Conservation (phyloP, 2,797 vertebrate species). For the Epinephelus coioides region DNA sequence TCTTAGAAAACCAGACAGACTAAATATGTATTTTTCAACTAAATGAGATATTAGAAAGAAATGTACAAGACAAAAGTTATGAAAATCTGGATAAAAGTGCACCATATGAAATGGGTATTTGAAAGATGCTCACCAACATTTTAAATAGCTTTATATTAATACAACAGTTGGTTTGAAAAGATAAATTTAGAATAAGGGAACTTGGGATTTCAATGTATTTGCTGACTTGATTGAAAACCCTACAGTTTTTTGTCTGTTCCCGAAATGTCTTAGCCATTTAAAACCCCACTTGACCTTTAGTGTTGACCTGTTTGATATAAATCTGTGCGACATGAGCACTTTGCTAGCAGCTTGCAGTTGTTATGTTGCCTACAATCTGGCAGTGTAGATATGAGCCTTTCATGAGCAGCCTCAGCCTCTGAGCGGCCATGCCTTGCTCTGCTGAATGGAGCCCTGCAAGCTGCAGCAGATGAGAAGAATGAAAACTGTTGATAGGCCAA, state of each 20-base stretch:
- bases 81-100: no score
- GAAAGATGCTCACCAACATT: background rate
- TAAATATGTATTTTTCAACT: no score
- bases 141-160: background rate
- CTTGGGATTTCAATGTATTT: no score
- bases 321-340: background rate
- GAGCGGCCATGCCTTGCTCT: slow-evolving; percentile 40
- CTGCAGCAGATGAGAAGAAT: slow-evolving; percentile 39
- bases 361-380: slow-evolving; percentile 3
- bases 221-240: no score
- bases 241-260: background rate
- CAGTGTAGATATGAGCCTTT: slow-evolving; percentile 26
- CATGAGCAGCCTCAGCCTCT: slow-evolving; percentile 26
- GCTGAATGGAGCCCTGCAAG: slow-evolving; percentile 33
- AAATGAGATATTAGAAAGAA: no score
- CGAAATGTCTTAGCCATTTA: background rate
- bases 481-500: slow-evolving; percentile 48
- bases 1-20: no score
- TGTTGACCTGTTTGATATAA: slow-evolving; percentile 18
- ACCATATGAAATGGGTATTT: background rate
- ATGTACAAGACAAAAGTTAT: no score
- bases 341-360: background rate
- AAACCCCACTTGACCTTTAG: background rate
- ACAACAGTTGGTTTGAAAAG: background rate
- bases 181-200: no score